phyloP scores from a whole-genome alignment of 2,888 invertebrate species.

The Miltochrista miniata region DNA sequence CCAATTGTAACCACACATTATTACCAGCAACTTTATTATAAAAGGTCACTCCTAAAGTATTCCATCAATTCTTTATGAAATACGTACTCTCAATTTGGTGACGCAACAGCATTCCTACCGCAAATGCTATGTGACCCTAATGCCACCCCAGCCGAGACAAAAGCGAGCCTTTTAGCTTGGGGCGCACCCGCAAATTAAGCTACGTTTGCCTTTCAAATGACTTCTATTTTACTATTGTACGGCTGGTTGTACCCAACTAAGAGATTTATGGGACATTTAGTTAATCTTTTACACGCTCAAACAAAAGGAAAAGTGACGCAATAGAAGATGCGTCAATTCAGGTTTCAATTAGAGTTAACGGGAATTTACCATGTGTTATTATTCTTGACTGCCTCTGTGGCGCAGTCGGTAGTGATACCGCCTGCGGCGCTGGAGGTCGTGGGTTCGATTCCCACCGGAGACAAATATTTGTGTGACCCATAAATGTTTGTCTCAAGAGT shows the following conservation, averaged over 20 bases:
- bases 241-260: constrained; percentile 11
- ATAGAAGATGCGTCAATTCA: too few relatives aligned
- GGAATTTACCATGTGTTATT: too few relatives aligned
- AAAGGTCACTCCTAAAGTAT: constrained; percentile 1
- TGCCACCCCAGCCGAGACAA: constrained; percentile 28
- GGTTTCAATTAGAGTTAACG: too few relatives aligned
- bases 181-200: constrained; percentile 1
- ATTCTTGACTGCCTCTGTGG: too few relatives aligned
- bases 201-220: constrained; percentile 28
- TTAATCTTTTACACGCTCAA: neutral
- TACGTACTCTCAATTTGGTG: neutral
- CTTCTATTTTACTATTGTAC: constrained; percentile 13
- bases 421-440: too few relatives aligned
- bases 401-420: too few relatives aligned
- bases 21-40: neutral
- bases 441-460: too few relatives aligned
- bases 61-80: constrained; percentile 1
- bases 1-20: too few relatives aligned
- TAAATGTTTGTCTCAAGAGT: too few relatives aligned
- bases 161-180: constrained; percentile 26
- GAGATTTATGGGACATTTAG: neutral
- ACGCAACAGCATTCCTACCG: constrained; percentile 19
- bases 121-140: constrained; percentile 27
- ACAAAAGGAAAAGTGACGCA: neutral
- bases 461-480: too few relatives aligned